Evolutionary conservation across 2,113 vertebrate genomes (phyloP), one percentile per base, ranked within the genome.

Genomic region (Thalassoma bifasciatum): DNA sequence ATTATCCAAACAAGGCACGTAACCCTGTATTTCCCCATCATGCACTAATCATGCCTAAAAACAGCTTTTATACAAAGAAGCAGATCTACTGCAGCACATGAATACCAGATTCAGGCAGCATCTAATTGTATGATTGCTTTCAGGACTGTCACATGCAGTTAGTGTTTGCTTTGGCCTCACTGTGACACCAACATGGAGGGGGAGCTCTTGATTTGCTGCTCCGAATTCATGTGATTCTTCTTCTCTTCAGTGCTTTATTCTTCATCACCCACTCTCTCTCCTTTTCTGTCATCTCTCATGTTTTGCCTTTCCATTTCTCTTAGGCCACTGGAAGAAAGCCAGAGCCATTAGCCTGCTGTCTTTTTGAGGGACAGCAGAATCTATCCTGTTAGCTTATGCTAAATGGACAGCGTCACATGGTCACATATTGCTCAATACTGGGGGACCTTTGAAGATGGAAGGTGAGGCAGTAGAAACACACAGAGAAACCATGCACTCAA

Each of bases 321-420:
- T 60, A 64, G 37, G 54, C 56, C 68, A 64, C 66, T 91, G 90
- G 90, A 86, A 67, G 49, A 56, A 65, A 77, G 83, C 91, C 91
- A 92, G 81, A 84, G 73, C 85, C 71, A 87, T 93, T 93, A 91
- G 84, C 71, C 82, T 72, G 84, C 83, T 92, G 89, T 87, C 85
- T 65, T 75, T 88, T 72, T 86, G 81, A 65, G 77, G 73, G 72
- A 84, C 64, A 79, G 83, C 42, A 72, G 81, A 82, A 90, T 92
- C 87, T 79, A 82, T 88, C 73, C 83, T 80, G 72, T 86, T 86
- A 82, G 80, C 76, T 83, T 80, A 81, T 79, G 89, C 75, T 86
- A 83, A 91, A 84, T 77, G 75, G 88, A 78, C 74, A 79, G 61
- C 72, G 72, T 44, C 80, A 42, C 66, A 59, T 63, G 81, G 65